Percentiles rank a stretch among this genome's conserved stretches.
These are phyloP conservation scores for Drosophila subquinaria DNA, from an alignment of 2,888 invertebrate species.

Conservation along the genomic window DNA sequence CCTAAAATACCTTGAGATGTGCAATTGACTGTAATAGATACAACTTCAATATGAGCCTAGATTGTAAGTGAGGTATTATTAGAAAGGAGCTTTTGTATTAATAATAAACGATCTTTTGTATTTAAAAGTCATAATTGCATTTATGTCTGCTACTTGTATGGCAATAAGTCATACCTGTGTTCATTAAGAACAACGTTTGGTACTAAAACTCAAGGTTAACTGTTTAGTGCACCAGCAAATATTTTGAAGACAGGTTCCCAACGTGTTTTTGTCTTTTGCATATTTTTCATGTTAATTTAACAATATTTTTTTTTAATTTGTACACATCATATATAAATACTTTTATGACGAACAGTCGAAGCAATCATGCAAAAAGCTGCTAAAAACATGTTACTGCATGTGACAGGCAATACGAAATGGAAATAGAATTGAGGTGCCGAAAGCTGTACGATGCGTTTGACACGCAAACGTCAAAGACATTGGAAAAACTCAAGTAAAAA, in stretches of 20 bases:
- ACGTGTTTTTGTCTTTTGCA: conserved; percentile 50
- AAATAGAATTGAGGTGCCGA: conserved; percentile 28
- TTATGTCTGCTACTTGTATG: conserved; percentile 17
- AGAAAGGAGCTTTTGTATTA: background rate
- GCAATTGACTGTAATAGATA: conserved; percentile 21
- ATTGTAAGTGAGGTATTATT: background rate
- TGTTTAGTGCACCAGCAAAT: conserved; percentile 41
- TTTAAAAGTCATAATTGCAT: background rate
- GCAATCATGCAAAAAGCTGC: conserved; percentile 34
- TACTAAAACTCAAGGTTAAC: conserved; percentile 49
- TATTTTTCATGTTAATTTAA: conserved; percentile 38
- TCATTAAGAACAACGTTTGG: conserved; percentile 49
- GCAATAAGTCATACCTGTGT: conserved; percentile 42
- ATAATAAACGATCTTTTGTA: background rate
- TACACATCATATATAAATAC: conserved; percentile 35
- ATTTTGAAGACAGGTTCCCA: conserved; percentile 25
- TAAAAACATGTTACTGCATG: conserved; percentile 35
- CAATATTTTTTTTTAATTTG: conserved; percentile 17
- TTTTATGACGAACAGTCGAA: conserved; percentile 35
- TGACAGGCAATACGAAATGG: conserved; percentile 11
- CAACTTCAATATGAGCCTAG: background rate
- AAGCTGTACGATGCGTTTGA: conserved; percentile 32
- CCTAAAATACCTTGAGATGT: conserved; percentile 8
- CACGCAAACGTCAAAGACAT: conserved; percentile 36
- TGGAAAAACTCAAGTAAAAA: background rate